Evolutionary conservation across 1,140 invertebrate species (phyloP), one percentile per base, ranked within the genome.

Genomic region (Anastrepha obliqua): DNA sequence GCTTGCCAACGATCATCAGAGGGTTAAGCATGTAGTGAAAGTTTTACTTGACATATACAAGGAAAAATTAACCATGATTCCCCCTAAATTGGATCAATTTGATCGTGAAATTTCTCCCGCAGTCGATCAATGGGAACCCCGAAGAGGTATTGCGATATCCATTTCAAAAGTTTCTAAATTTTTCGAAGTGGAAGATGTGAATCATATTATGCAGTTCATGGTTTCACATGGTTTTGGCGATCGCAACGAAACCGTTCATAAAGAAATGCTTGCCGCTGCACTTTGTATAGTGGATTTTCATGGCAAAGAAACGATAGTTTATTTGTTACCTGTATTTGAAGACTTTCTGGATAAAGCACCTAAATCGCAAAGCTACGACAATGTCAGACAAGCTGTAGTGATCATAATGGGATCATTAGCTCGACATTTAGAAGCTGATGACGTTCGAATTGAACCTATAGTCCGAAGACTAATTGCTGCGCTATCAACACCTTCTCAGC

Each of bases 381-480:
- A 97, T 7, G 97, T 99, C 47, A 95, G 99, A 64, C 98, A 99
- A 92, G 97, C 98, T 89, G 98, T 99, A 64, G 98, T 99, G 55
- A 97, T 99, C 90, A 94, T 99, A 9, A 98, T 99, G 97, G 99
- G 99, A 17, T 98, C 97, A 0, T 94, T 99, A 88, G 99, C 99
- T 2, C 95, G 97, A 60, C 98, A 99, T 95, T 95, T 99, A 89
- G 98, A 99, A 88, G 97, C 97, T 85, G 96, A 97, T 90, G 98
- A 99, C 94, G 95, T 96, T 1, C 93, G 98, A 94, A 96, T 97
- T 81, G 97, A 98, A 91, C 98, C 98, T 2, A 99, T 99, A 90
- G 97, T 99, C 17, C 95, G 95, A 89, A 96, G 98, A 90, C 94
- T 99, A 55, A 96, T 99, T 62, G 96, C 97, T 88, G 97, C 98